These are phyloP conservation scores for Smutsia gigantea DNA, from an alignment of 2,797 vertebrate species.

Conservation along the genomic window DNA sequence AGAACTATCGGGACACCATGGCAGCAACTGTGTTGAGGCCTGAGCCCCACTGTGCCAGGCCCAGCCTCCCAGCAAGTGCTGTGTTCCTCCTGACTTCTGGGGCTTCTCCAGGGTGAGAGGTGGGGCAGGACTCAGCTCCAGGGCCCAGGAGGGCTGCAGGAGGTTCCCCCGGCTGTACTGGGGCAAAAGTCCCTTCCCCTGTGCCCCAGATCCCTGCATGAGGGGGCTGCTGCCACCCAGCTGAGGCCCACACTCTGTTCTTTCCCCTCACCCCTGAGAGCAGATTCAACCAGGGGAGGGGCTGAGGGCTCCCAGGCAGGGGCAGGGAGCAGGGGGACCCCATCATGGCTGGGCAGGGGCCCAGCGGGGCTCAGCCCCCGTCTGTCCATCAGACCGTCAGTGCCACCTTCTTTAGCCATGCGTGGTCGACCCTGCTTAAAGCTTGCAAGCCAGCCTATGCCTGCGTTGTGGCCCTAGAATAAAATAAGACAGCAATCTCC, in stretches of 20 bases:
- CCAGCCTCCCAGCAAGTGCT: neutral
- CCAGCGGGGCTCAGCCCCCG: neutral
- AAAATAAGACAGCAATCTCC: neutral
- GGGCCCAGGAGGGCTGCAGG: no score
- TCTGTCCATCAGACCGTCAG: neutral
- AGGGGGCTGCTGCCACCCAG: rapidly evolving
- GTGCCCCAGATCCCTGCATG: neutral
- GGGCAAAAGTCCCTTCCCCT: neutral
- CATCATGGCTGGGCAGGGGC: neutral
- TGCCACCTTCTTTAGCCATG: rapidly evolving
- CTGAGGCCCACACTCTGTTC: rapidly evolving
- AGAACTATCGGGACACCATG: rapidly evolving
- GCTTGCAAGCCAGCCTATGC: no score
- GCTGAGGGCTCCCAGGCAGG: neutral
- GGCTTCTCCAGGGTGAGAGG: neutral
- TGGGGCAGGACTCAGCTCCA: neutral
- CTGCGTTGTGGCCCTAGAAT: rapidly evolving
- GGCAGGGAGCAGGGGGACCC: neutral
- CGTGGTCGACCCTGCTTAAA: neutral
- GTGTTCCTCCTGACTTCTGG: neutral
- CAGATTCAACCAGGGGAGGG: neutral
- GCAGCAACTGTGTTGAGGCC: rapidly evolving
- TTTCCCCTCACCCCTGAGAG: neutral
- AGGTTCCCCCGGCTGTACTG: neutral
- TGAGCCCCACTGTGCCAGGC: rapidly evolving